Evolutionary conservation across 2,888 invertebrate genomes (phyloP).

Genomic region (Unio pictorum): DNA sequence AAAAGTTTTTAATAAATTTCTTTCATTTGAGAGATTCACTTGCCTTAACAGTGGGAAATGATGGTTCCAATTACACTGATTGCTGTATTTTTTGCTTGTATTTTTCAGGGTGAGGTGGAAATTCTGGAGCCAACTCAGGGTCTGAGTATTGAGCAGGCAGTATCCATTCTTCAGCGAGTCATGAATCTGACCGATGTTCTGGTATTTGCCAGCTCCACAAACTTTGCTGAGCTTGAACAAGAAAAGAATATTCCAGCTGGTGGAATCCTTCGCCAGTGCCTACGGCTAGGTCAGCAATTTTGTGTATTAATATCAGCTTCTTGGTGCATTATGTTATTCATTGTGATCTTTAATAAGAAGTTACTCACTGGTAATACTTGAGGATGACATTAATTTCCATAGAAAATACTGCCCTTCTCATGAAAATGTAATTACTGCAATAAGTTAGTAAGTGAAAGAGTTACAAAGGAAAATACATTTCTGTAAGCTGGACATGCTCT

Average conservation of each 20-base stretch:
- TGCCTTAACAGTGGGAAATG: no score
- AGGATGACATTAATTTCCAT: no score
- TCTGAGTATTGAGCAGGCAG: slow-evolving; percentile 98
- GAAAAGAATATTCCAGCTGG: slow-evolving; percentile 99
- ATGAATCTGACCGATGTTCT: slow-evolving; percentile 99
- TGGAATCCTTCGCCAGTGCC: slow-evolving; percentile 96
- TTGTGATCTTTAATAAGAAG: neutral
- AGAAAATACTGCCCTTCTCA: no score
- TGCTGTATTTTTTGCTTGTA: neutral
- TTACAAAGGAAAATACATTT: no score
- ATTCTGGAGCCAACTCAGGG: slow-evolving; percentile 99
- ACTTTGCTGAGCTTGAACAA: slow-evolving; percentile 97
- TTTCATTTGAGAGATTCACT: no score
- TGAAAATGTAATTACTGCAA: no score
- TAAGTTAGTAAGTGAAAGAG: no score
- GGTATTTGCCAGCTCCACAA: slow-evolving; percentile 97
- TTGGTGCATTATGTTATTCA: neutral
- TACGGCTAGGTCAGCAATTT: slow-evolving; percentile 79
- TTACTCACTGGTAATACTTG: neutral
- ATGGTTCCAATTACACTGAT: neutral
- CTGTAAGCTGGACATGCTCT: no score
- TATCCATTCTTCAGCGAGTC: slow-evolving; percentile 96
- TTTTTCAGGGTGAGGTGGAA: slow-evolving; percentile 92
- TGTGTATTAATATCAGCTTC: neutral
- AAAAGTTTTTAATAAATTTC: no score